Conservation (phyloP, 2,797 vertebrate species). For the Gymnopithys bicolor region DNA sequence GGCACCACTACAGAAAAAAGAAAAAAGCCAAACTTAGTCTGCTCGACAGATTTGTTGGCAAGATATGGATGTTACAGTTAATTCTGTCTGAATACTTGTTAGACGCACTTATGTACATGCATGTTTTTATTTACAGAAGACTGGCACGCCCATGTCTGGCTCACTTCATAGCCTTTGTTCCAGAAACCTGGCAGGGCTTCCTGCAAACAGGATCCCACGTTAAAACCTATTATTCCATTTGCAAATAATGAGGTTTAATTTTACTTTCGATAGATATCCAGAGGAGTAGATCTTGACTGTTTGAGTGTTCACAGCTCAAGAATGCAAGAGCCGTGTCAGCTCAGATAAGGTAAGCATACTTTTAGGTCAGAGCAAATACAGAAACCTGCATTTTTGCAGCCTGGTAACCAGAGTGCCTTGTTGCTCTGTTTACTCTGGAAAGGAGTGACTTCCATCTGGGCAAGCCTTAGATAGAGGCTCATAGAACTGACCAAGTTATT, state of each 20-base stretch:
- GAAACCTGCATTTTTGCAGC: background rate
- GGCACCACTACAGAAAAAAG: background rate
- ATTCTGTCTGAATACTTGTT: slow-evolving; percentile 39
- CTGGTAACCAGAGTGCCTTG: background rate
- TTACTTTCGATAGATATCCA: background rate
- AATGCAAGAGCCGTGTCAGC: background rate
- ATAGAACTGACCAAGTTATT: background rate
- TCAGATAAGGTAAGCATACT: slow-evolving; percentile 14
- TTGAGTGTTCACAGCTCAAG: background rate
- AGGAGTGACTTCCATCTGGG: background rate
- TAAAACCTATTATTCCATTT: background rate
- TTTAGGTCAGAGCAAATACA: slow-evolving; percentile 11
- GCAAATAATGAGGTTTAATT: slow-evolving; percentile 26
- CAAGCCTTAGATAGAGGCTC: background rate
- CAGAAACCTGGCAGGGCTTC: background rate
- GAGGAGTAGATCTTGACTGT: background rate
- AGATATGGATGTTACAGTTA: slow-evolving; percentile 40
- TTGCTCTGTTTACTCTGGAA: slow-evolving; percentile 24
- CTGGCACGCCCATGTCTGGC: slow-evolving; percentile 50
- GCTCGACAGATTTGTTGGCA: background rate
- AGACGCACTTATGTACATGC: background rate
- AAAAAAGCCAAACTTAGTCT: background rate
- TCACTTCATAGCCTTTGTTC: slow-evolving; percentile 21
- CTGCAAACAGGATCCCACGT: background rate
- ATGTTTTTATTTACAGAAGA: slow-evolving; percentile 46